phyloP scores from a whole-genome alignment of 2,888 invertebrate species.

The Punctoribates punctum region DNA sequence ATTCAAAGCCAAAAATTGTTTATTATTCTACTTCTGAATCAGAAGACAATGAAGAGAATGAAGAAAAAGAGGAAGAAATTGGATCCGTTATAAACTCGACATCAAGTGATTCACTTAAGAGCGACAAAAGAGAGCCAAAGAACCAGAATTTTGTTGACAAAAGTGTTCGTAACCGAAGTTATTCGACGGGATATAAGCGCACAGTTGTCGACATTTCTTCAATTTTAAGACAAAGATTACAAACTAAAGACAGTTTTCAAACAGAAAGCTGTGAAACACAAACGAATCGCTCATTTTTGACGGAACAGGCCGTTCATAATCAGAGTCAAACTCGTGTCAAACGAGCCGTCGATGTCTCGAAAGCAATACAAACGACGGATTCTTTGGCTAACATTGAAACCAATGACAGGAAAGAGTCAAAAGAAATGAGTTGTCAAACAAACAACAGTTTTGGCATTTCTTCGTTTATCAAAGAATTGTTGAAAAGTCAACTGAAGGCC shows the following conservation, averaged over 20 bases:
- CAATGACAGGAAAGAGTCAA: neutral
- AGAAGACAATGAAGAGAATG: neutral
- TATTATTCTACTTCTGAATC: conserved; percentile 22
- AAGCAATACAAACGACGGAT: conserved; percentile 15
- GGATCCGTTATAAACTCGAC: neutral
- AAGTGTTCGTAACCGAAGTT: neutral
- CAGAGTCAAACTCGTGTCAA: neutral
- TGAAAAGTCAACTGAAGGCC: neutral
- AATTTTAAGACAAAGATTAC: neutral
- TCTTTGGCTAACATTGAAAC: neutral
- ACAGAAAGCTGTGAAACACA: conserved; percentile 27
- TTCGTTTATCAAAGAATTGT: neutral
- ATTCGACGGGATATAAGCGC: neutral
- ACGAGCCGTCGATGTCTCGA: neutral
- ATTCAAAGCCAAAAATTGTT: conserved; percentile 1
- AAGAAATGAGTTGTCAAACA: conserved; percentile 7
- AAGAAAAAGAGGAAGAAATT: neutral
- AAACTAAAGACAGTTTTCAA: neutral
- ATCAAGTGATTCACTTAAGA: neutral
- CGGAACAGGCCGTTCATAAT: neutral
- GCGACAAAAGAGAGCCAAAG: too few relatives aligned
- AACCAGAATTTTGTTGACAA: neutral
- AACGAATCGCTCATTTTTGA: conserved; percentile 14
- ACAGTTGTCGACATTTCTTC: neutral
- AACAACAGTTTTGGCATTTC: neutral